Base-by-base conservation (phyloP, 1,140 invertebrate genomes). In the Vollenhovia emeryi region DNA sequence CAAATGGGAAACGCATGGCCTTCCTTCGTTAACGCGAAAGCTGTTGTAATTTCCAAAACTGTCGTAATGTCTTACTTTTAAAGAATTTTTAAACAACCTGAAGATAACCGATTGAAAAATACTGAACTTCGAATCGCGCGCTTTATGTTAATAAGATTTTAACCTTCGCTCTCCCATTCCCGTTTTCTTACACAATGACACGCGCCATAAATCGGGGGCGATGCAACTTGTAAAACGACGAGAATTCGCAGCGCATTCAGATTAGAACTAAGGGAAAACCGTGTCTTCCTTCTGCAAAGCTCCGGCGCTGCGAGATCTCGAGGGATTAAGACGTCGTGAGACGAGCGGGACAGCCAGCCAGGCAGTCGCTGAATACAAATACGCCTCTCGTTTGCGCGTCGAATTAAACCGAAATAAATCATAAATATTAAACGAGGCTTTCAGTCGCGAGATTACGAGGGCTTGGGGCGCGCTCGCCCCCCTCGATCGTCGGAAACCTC, bases 371-470 rank as follows among this genome's bases (percentile, higher is more conserved):
- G 87, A 87, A 89, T 89, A 84, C 78, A 89, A 87, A 89, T 87
- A 78, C 82, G 78, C 57, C 82, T 87, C 86, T 89, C 74, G 92
- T 94, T 94, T 94, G 93, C 93, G 91, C 93, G 91, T 93, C 92
- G 92, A 93, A 94, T 94, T 94, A 95, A 95, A 94, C 91, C 90
- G 92, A 95, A 94, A 95, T 95, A 95, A 95, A 95, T 95, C 94
- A 95, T 95, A 95, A 95, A 95, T 95, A 95, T 95, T 94, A 94
- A 95, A 95, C 93, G 94, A 94, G 93, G 92, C 91, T 94, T 94
- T 94, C 92, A 93, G 92, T 90, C 92, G 85, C 68, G 91, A 92
- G 92, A 94, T 94, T 94, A 93, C 89, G 91, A 93, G 93, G 60
- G 94, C 92, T 92, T 87, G 90, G 74, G 66, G 76, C 66, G 27